Conservation (phyloP, 2,888 invertebrate species). For the Apamea epomidion region DNA sequence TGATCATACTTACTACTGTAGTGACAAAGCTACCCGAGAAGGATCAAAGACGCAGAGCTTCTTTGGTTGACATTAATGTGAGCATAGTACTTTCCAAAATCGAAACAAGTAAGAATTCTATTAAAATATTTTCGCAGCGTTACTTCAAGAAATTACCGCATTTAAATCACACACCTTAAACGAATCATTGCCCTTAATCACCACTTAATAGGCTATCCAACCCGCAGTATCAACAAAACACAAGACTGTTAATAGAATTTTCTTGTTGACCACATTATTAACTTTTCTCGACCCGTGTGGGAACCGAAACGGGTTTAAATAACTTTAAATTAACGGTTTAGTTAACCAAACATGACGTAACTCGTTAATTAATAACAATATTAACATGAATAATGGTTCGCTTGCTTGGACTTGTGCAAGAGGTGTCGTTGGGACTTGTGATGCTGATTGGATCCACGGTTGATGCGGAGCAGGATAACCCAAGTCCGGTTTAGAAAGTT, state of each 20-base stretch:
- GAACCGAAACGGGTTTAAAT: constrained; percentile 68
- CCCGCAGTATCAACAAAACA: constrained; percentile 37
- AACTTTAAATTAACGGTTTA: constrained; percentile 66
- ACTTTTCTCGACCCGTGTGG: constrained; percentile 59
- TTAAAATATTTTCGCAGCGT: background rate
- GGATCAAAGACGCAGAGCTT: background rate
- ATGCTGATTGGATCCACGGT: background rate
- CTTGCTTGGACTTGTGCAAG: constrained; percentile 48
- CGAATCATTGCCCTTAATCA: constrained; percentile 37
- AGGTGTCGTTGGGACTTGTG: constrained; percentile 1
- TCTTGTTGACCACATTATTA: constrained; percentile 61
- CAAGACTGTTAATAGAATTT: constrained; percentile 51
- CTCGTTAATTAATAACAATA: constrained; percentile 67
- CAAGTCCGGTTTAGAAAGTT: constrained; percentile 22
- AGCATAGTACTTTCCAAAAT: background rate
- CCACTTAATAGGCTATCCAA: constrained; percentile 34
- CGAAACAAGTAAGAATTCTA: background rate
- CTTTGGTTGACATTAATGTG: background rate
- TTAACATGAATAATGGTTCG: constrained; percentile 63
- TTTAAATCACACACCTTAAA: constrained; percentile 30
- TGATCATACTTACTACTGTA: background rate
- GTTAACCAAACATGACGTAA: constrained; percentile 65
- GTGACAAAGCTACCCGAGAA: background rate
- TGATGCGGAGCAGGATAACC: constrained; percentile 41
- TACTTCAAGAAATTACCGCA: constrained; percentile 15